Evolutionary conservation across 1,140 invertebrate species (phyloP).

Genomic region (Sinonovacula constricta): DNA sequence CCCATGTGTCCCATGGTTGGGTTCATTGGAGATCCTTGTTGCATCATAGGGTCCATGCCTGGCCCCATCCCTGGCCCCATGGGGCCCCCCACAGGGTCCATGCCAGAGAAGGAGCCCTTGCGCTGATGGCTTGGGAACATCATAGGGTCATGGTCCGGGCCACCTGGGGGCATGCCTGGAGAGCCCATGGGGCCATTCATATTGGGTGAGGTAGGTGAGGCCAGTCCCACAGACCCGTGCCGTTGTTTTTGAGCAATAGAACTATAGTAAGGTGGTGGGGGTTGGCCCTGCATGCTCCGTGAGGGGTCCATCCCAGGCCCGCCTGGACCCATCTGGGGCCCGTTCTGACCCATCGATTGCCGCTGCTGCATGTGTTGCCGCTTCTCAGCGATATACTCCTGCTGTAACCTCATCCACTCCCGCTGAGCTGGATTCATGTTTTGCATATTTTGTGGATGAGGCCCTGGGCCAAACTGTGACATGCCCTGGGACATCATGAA

Average conservation of each 20-base stretch:
- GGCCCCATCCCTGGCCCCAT: constrained; percentile 72
- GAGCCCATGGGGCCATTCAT: constrained; percentile 68
- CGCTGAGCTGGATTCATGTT: constrained; percentile 76
- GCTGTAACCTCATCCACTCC: constrained; percentile 91
- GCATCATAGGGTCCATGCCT: constrained; percentile 53
- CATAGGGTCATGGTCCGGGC: constrained; percentile 60
- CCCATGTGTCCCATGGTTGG: constrained; percentile 56
- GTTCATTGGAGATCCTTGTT: constrained; percentile 52
- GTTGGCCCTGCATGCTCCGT: constrained; percentile 38
- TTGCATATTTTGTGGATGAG: constrained; percentile 66
- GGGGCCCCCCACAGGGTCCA: constrained; percentile 84
- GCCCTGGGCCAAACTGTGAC: constrained; percentile 61
- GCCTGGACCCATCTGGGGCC: constrained; percentile 30
- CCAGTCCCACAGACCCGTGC: constrained; percentile 59
- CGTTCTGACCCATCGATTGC: constrained; percentile 56
- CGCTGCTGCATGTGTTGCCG: constrained; percentile 73
- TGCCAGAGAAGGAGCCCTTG: constrained; percentile 80
- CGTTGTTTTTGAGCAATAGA: constrained; percentile 72
- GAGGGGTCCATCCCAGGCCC: constrained; percentile 19
- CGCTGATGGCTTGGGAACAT: constrained; percentile 63
- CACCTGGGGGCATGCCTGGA: constrained; percentile 60
- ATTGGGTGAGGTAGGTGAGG: constrained; percentile 71
- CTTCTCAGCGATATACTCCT: constrained; percentile 77
- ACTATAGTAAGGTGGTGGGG: constrained; percentile 74
- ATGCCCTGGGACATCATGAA: constrained; percentile 68